Evolutionary conservation across 2,797 vertebrate species (phyloP), one percentile per base, ranked within the genome.

Genomic region (Neoniphon sammara): DNA sequence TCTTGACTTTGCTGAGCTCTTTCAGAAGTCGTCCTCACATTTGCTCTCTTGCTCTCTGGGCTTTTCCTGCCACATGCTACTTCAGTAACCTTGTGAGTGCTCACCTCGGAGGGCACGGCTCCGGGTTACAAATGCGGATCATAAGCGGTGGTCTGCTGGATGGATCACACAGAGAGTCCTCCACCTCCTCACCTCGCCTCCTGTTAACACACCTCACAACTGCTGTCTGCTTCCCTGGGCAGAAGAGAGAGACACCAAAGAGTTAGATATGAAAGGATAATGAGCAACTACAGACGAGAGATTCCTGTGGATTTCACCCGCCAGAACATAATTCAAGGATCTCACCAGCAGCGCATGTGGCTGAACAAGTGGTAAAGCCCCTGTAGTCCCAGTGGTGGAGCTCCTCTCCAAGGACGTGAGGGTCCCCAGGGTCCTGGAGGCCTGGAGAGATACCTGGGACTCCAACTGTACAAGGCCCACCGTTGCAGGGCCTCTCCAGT

Each of bases 51-150:
- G 4, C 7, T 58, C 31, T 64, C n/a, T n/a, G 14, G 25, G 49
- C 27, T 59, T 39, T 1, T 4, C 46, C 46, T 54, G 25, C 14
- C 52, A 27, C 14, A 11, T 20, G 11, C 47, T 34, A 1, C 61
- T 25, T 44, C 8, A 34, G 50, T 49, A 5, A 66, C 56, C 36
- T 42, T 42, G 34, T n/a, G 6, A 34, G 25, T 8, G 44, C 52
- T 50, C 92, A 98, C 97, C 97, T 96, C 0, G 95, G 91, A 0
- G 95, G 95, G 53, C 97, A 98, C 17, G 94, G 94, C 27, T 95
- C 90, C 0, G 63, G 91, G 80, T 94, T 95, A 89, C 97, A 98
- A 68, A 91, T 81, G 75, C 90, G 95, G 46, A 92, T 89, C 94
- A 95, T 96, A 0, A 87, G 86, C 0, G 93, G 94, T 0, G 95